Base-by-base conservation (phyloP, 2,888 invertebrate species). In the Clostera curtula region DNA sequence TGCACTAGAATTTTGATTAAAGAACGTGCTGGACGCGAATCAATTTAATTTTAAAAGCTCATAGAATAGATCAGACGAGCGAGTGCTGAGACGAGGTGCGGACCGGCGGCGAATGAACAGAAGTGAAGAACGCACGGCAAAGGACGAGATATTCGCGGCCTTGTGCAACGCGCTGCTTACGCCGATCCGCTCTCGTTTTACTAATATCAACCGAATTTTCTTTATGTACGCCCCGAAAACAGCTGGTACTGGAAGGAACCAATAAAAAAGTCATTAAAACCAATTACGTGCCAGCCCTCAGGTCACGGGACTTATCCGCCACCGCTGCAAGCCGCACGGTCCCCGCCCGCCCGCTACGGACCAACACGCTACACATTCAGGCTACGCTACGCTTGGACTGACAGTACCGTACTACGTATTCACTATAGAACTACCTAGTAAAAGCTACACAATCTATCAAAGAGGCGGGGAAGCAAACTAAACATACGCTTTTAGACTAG, bases 221-320 rank as follows among this genome's bases (percentile, higher is more conserved):
- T 74, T 85, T 88, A 87, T 63, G 85, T 82, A 83, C 87, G 86
- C 77, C 87, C 87, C 79, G 87, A 85, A 85, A 88, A 87, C 82
- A 88, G 87, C 85, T 88, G 87, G 74, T 86, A 86, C 88, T 88
- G 88, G 68, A 88, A 88, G 80, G 77, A 77, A 85, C 68, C 72
- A 77, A 63, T 68, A 68, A 66, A 55, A 49, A 57, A 43, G 25
- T 64, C 51, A 68, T 71, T 73, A 74, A 68, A 59, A 62, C 37
- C 30, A 58, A 56, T 54, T 59, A 52, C 57, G 59, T 56, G 57
- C 48, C 50, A 56, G 50, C 49, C 47, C 41, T 37, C 40, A 45
- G 37, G 34, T 36, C 40, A 53, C 48, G 43, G 40, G 36, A 40
- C 26, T 31, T 29, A 31, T 29, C 37, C 42, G 41, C 46, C 43